Percentiles rank a stretch among this genome's conserved stretches.
phyloP scores from a whole-genome alignment of 2,888 invertebrate genomes.

The Sthenelais limicola region DNA sequence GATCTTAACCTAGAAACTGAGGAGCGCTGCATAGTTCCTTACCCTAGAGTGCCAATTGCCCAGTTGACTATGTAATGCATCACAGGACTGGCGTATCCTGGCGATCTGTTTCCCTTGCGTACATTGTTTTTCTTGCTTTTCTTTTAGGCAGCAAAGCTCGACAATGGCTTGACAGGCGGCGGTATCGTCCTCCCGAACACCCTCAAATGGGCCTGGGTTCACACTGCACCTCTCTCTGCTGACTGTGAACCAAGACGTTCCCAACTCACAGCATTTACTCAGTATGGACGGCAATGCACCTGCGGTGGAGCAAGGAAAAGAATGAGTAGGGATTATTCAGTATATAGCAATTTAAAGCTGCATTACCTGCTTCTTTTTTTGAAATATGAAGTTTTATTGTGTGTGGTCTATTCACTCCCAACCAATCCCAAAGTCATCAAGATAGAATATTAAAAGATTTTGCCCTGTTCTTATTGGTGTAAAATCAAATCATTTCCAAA shows the following conservation, averaged over 20 bases:
- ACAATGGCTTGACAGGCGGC: constrained; percentile 55
- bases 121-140: constrained; percentile 63
- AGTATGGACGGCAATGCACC: constrained; percentile 54
- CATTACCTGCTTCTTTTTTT: too few species aligned
- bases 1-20: too few species aligned
- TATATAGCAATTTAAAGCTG: too few species aligned
- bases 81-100: constrained; percentile 40
- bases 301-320: too few species aligned
- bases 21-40: too few species aligned
- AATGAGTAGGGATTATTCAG: too few species aligned
- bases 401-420: too few species aligned
- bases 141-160: constrained; percentile 66
- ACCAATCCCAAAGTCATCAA: too few species aligned
- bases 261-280: constrained; percentile 61
- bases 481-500: too few species aligned
- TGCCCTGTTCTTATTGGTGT: too few species aligned
- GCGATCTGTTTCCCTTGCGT: constrained; percentile 59
- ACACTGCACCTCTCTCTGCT: constrained; percentile 57
- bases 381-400: too few species aligned
- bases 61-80: constrained; percentile 42
- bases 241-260: constrained; percentile 59
- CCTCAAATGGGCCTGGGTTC: constrained; percentile 54
- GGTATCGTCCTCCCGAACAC: constrained; percentile 53
- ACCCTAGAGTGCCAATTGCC: constrained; percentile 53
- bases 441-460: too few species aligned